These are phyloP conservation scores for Salvelinus fontinalis DNA, from an alignment of 2,113 vertebrate species.

Conservation along the genomic window DNA sequence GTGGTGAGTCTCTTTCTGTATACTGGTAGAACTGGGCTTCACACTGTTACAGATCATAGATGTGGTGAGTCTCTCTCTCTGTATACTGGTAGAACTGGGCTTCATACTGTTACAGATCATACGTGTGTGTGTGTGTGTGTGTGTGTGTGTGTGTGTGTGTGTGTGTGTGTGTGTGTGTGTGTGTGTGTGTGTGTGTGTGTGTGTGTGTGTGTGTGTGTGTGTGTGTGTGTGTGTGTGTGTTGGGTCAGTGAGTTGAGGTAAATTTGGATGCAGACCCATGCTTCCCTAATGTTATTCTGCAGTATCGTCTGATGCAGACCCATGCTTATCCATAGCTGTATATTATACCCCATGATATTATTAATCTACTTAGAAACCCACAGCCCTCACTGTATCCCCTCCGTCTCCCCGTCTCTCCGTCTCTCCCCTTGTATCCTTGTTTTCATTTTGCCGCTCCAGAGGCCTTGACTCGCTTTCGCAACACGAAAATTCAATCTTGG, in stretches of 20 bases:
- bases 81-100: too few species aligned
- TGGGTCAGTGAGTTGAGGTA: neutral
- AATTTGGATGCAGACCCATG: too few species aligned
- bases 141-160: conserved; percentile 1
- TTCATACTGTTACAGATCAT: too few species aligned
- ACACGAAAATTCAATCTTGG: conserved; percentile 29
- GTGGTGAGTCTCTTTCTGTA: too few species aligned
- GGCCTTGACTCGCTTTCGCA: neutral
- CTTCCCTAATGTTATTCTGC: too few species aligned
- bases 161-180: neutral
- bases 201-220: neutral
- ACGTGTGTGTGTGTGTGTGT: neutral
- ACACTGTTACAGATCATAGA: too few species aligned
- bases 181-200: neutral
- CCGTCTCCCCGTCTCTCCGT: neutral
- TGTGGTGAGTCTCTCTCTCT: too few species aligned
- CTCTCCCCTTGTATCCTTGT: neutral
- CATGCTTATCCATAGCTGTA: too few species aligned
- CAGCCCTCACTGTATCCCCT: neutral
- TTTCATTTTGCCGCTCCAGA: neutral
- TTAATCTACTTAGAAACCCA: neutral
- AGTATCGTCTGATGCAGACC: too few species aligned
- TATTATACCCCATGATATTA: neutral
- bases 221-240: neutral
- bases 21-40: too few species aligned